A percentile compares a stretch with the other conserved stretches of the same genome.
These are phyloP conservation scores for Girardinichthys multiradiatus DNA, from an alignment of 2,113 vertebrate genomes.

Conservation along the genomic window DNA sequence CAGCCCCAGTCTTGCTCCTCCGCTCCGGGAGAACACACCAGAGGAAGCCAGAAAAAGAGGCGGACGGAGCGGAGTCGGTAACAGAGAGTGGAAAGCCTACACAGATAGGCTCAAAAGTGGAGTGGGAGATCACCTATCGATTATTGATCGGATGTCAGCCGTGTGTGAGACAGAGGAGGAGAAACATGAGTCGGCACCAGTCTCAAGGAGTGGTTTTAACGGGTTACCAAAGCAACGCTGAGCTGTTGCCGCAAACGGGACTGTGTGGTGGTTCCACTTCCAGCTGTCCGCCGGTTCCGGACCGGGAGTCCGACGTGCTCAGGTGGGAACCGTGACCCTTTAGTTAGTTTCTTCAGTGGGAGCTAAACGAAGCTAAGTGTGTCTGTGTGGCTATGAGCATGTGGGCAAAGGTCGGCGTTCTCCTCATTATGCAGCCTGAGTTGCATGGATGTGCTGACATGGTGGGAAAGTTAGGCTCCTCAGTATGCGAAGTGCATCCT, in stretches of 20 bases:
- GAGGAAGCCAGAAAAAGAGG: slow-evolving; percentile 26
- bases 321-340: slow-evolving; percentile 50
- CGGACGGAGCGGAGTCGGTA: slow-evolving; percentile 7
- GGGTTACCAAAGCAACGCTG: slow-evolving; percentile 78
- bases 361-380: neutral
- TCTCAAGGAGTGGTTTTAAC: slow-evolving; percentile 78
- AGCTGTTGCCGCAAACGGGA: slow-evolving; percentile 50
- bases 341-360: neutral
- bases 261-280: slow-evolving; percentile 4
- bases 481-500: neutral
- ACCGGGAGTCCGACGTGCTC: slow-evolving; percentile 28
- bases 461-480: neutral
- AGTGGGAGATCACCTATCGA: neutral
- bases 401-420: slow-evolving; percentile 46
- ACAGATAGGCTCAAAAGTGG: neutral
- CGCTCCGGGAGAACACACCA: neutral
- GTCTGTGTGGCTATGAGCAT: slow-evolving; percentile 3
- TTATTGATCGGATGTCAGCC: slow-evolving; percentile 23
- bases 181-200: slow-evolving; percentile 75
- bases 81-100: neutral
- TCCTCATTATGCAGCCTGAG: neutral
- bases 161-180: slow-evolving; percentile 12
- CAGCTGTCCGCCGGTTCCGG: slow-evolving; percentile 23
- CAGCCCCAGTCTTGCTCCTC: slow-evolving; percentile 41
- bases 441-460: neutral